A percentile compares a stretch with the other conserved stretches of the same genome.
Conservation (phyloP, 1,140 invertebrate species). For the Lycorma delicatula region DNA sequence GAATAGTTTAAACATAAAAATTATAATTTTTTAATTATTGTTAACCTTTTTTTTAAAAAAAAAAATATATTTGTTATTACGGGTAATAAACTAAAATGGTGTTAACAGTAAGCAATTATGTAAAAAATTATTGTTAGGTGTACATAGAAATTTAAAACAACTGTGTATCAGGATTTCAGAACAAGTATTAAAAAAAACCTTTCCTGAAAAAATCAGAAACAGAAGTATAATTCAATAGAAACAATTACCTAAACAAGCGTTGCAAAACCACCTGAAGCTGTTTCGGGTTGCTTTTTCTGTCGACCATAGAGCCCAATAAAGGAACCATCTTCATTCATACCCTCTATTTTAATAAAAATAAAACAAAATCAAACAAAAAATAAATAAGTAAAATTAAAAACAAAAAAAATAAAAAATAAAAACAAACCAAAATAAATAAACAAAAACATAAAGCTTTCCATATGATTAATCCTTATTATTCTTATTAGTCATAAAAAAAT, state of each 20-base stretch:
- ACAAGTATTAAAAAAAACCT: background rate
- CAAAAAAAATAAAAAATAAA: conserved; percentile 24
- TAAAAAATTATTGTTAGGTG: too few relatives aligned
- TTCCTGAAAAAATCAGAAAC: conserved; percentile 21
- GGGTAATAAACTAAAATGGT: too few relatives aligned
- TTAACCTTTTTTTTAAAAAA: too few relatives aligned
- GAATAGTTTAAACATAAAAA: too few relatives aligned
- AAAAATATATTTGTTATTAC: too few relatives aligned
- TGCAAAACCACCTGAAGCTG: conserved; percentile 67
- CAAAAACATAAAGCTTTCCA: conserved; percentile 30
- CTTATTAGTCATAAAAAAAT: too few relatives aligned
- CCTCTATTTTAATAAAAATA: conserved; percentile 43
- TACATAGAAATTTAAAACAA: too few relatives aligned
- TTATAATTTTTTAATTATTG: too few relatives aligned
- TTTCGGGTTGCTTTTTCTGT: conserved; percentile 55
- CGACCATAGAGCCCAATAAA: conserved; percentile 94
- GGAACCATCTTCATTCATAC: conserved; percentile 97
- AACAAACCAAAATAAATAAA: conserved; percentile 33
- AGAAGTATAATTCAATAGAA: background rate
- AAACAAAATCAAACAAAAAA: conserved; percentile 24
- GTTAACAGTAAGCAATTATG: too few relatives aligned
- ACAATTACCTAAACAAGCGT: conserved; percentile 54
- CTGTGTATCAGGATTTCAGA: too few relatives aligned
- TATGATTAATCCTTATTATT: too few relatives aligned
- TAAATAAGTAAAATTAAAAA: conserved; percentile 25